Evolutionary conservation across 2,113 vertebrate genomes (phyloP).

Genomic region (Pionites leucogaster): DNA sequence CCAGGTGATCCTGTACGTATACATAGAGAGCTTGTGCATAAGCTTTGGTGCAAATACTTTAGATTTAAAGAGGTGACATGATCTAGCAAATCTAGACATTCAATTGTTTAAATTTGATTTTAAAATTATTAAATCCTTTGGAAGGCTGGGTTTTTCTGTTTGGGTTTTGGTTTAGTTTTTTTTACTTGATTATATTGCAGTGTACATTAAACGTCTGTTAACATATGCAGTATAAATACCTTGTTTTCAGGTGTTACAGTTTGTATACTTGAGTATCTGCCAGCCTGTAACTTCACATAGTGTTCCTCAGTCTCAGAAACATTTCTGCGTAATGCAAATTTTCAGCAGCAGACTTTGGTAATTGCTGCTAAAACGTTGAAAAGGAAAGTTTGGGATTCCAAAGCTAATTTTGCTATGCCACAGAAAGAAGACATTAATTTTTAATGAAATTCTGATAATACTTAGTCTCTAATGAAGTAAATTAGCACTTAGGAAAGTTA

Average conservation of each 20-base stretch:
- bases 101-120: slow-evolving; percentile 10
- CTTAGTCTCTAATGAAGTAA: background rate
- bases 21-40: background rate
- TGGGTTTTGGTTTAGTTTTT: background rate
- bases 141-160: background rate
- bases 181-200: background rate
- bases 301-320: background rate
- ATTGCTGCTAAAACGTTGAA: background rate
- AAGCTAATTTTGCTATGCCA: background rate
- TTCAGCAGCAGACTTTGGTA: background rate
- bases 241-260: background rate
- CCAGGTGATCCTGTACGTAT: slow-evolving; percentile 93
- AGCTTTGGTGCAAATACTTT: background rate
- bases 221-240: background rate
- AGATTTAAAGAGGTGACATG: background rate
- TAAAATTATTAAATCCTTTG: background rate
- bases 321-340: background rate
- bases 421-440: background rate
- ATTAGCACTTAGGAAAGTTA: background rate
- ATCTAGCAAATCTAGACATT: background rate
- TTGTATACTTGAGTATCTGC: background rate
- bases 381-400: background rate
- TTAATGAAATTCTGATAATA: background rate
- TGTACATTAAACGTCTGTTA: background rate
- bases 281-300: background rate